Evolutionary conservation across 2,888 invertebrate genomes (phyloP).

Genomic region (Octonoba sinensis): DNA sequence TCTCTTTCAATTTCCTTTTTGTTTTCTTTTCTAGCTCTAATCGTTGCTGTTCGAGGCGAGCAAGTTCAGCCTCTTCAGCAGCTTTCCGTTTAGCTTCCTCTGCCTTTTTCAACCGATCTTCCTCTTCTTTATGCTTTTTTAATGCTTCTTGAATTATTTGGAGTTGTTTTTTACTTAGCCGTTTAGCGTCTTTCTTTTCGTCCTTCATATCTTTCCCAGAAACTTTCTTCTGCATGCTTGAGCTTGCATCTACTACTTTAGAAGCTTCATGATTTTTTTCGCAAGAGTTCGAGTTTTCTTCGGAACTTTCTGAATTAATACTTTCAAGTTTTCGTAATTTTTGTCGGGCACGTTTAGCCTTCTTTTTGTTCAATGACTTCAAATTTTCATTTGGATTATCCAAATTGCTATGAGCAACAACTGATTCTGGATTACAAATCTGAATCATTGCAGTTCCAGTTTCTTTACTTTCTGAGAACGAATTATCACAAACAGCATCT

Average conservation of each 20-base stretch:
- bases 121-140: slow-evolving; percentile 78
- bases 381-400: background rate
- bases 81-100: slow-evolving; percentile 73
- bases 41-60: slow-evolving; percentile 75
- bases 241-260: background rate
- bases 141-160: slow-evolving; percentile 87
- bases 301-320: background rate
- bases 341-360: slow-evolving; percentile 70
- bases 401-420: slow-evolving; percentile 31
- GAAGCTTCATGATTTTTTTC: background rate
- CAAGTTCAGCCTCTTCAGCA: slow-evolving; percentile 74
- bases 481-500: background rate
- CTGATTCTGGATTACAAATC: slow-evolving; percentile 77
- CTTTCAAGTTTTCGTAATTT: background rate
- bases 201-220: slow-evolving; percentile 69
- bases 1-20: slow-evolving; percentile 90
- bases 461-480: background rate
- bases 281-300: background rate
- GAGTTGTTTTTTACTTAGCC: slow-evolving; percentile 82
- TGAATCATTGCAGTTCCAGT: background rate
- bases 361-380: slow-evolving; percentile 75
- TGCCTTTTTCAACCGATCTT: slow-evolving; percentile 76
- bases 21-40: slow-evolving; percentile 90
- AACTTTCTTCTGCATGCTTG: background rate
- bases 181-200: slow-evolving; percentile 73